Conservation (phyloP, 2,888 invertebrate species). For the Nomada goodeniana region DNA sequence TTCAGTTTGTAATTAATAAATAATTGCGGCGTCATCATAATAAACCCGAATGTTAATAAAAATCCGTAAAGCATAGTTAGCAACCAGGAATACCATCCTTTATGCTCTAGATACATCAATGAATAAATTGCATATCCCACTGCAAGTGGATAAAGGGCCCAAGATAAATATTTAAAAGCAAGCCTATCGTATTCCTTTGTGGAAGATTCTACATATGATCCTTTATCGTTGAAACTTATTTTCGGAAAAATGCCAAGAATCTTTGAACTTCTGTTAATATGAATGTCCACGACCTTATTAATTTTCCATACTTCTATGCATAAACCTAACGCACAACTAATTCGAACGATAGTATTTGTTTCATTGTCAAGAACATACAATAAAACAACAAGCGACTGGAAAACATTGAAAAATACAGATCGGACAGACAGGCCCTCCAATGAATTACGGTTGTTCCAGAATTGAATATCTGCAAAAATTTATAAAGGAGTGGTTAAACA, state of each 20-base stretch:
- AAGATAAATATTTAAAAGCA: slow-evolving; percentile 98
- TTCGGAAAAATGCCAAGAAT: slow-evolving; percentile 92
- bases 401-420: slow-evolving; percentile 99
- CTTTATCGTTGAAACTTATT: slow-evolving; percentile 95
- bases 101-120: slow-evolving; percentile 97
- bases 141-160: slow-evolving; percentile 97
- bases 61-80: slow-evolving; percentile 99
- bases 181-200: slow-evolving; percentile 97
- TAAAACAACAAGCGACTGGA: slow-evolving; percentile 97
- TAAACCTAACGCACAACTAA: slow-evolving; percentile 97
- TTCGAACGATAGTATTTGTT: slow-evolving; percentile 97
- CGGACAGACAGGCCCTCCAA: slow-evolving; percentile 98
- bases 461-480: slow-evolving; percentile 93
- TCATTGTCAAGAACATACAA: slow-evolving; percentile 99
- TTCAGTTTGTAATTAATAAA: slow-evolving; percentile 99
- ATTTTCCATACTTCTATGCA: slow-evolving; percentile 99
- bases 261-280: slow-evolving; percentile 90
- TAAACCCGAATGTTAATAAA: slow-evolving; percentile 98
- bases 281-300: slow-evolving; percentile 96
- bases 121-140: slow-evolving; percentile 98
- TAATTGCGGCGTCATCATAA: slow-evolving; percentile 99
- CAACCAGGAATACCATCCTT: slow-evolving; percentile 99
- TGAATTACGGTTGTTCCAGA: slow-evolving; percentile 99
- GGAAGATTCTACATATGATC: slow-evolving; percentile 97
- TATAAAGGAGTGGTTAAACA: slow-evolving; percentile 10